These are phyloP conservation scores for Echinops telfairi DNA, from an alignment of 2,113 vertebrate species.

Conservation along the genomic window DNA sequence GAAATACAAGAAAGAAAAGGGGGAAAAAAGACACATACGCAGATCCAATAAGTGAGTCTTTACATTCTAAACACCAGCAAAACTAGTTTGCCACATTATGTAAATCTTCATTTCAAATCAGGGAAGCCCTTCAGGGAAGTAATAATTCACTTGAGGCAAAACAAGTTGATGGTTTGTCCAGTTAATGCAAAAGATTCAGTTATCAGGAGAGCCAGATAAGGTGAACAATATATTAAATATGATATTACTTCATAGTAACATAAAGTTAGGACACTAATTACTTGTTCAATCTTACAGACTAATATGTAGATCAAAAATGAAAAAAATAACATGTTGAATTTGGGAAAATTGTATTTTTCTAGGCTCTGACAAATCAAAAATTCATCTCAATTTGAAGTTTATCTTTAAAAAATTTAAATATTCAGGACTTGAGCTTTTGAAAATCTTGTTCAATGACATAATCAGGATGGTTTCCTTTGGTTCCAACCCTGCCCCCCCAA, in stretches of 20 bases:
- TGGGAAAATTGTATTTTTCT: conserved; percentile 45
- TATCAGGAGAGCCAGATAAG: not conserved
- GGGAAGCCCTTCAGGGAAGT: not conserved
- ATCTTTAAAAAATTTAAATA: conserved; percentile 23
- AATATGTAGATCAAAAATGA: conserved; percentile 24
- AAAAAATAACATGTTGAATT: not conserved
- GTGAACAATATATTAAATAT: not conserved
- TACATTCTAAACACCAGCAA: too few relatives aligned
- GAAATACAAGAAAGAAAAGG: not conserved
- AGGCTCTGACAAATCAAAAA: not conserved
- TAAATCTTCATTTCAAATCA: conserved; percentile 29
- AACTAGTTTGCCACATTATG: not conserved
- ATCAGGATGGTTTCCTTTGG: not conserved
- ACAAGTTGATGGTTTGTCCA: conserved; percentile 9
- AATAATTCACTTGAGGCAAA: not conserved
- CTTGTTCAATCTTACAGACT: not conserved
- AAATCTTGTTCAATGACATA: conserved; percentile 14
- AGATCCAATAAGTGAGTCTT: too few relatives aligned
- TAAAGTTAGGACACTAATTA: not conserved
- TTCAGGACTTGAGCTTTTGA: conserved; percentile 20
- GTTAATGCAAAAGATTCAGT: conserved; percentile 28
- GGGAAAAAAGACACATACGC: too few relatives aligned
- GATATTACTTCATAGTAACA: not conserved
- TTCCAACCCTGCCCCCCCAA: not conserved
- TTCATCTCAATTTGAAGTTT: not conserved